Conservation (phyloP, 2,797 vertebrate genomes). For the Hapalemur alaotrensis region DNA sequence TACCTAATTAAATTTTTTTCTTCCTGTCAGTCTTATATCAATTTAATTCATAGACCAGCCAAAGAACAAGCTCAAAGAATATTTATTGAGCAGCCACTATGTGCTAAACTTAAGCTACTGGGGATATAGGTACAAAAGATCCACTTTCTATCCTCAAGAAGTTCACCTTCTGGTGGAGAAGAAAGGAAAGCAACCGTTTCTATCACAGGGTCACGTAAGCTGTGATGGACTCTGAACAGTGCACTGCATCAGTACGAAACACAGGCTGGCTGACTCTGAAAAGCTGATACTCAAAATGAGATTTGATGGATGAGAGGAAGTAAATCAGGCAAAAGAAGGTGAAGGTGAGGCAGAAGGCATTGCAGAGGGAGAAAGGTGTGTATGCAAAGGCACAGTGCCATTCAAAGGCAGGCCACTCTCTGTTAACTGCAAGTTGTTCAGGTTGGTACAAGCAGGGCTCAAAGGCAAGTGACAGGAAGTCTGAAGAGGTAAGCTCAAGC, state of each 20-base stretch:
- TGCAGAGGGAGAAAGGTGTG: neutral
- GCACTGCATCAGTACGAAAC: neutral
- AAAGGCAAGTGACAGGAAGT: neutral
- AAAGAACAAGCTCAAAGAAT: neutral
- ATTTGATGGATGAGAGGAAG: slow-evolving; percentile 47
- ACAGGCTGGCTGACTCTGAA: neutral
- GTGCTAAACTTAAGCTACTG: neutral
- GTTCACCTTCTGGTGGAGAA: neutral
- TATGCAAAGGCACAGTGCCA: neutral
- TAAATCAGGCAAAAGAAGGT: slow-evolving; percentile 55
- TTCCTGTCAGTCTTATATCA: neutral
- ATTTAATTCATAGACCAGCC: neutral
- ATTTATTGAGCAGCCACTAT: neutral
- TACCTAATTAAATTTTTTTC: neutral
- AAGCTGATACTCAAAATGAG: slow-evolving; percentile 32
- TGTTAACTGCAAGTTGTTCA: neutral
- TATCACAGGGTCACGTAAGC: neutral
- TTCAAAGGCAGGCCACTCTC: neutral
- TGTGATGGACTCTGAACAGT: neutral
- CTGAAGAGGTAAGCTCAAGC: neutral
- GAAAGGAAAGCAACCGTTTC: neutral
- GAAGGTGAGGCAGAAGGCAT: slow-evolving; percentile 65
- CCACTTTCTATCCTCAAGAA: neutral
- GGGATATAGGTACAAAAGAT: neutral
- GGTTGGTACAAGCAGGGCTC: neutral